Evolutionary conservation across 2,797 vertebrate genomes (phyloP).

Genomic region (Malacoctenus gilli): DNA sequence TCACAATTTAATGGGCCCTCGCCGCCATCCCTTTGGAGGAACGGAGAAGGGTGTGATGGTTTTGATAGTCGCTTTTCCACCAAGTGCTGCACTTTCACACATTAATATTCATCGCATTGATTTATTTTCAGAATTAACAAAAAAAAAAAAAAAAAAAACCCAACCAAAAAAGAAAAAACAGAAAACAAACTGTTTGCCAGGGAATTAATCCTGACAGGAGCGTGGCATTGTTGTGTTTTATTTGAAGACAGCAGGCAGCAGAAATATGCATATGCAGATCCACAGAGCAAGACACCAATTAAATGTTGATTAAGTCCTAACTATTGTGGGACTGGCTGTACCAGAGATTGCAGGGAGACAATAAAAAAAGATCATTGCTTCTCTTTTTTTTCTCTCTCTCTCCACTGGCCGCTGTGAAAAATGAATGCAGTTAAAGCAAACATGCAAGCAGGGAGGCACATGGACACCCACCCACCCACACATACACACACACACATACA

Average conservation of each 20-base stretch:
- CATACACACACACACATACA: slow-evolving; percentile 18
- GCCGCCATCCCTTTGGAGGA: slow-evolving; percentile 48
- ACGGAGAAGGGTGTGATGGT: slow-evolving; percentile 47
- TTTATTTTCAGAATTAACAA: slow-evolving; percentile 78
- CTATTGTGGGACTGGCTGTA: slow-evolving; percentile 73
- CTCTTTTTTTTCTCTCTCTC: slow-evolving; percentile 29
- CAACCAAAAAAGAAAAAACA: too few relatives aligned
- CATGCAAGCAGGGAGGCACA: slow-evolving; percentile 32
- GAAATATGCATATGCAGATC: slow-evolving; percentile 82
- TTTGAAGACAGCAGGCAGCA: slow-evolving; percentile 70
- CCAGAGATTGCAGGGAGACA: slow-evolving; percentile 48
- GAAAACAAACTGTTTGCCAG: slow-evolving; percentile 75
- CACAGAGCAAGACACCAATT: slow-evolving; percentile 80
- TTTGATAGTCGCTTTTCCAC: slow-evolving; percentile 66
- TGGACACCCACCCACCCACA: slow-evolving; percentile 12
- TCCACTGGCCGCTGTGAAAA: slow-evolving; percentile 55
- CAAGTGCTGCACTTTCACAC: slow-evolving; percentile 66
- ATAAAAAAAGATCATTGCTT: slow-evolving; percentile 44
- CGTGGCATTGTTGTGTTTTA: slow-evolving; percentile 75
- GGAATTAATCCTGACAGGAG: slow-evolving; percentile 82
- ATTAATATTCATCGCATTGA: slow-evolving; percentile 80
- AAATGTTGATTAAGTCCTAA: slow-evolving; percentile 83
- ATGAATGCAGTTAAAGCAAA: slow-evolving; percentile 68
- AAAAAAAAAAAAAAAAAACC: too few relatives aligned
- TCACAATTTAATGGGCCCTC: slow-evolving; percentile 75